phyloP scores from a whole-genome alignment of 2,113 vertebrate genomes.

The Heloderma charlesbogerti region DNA sequence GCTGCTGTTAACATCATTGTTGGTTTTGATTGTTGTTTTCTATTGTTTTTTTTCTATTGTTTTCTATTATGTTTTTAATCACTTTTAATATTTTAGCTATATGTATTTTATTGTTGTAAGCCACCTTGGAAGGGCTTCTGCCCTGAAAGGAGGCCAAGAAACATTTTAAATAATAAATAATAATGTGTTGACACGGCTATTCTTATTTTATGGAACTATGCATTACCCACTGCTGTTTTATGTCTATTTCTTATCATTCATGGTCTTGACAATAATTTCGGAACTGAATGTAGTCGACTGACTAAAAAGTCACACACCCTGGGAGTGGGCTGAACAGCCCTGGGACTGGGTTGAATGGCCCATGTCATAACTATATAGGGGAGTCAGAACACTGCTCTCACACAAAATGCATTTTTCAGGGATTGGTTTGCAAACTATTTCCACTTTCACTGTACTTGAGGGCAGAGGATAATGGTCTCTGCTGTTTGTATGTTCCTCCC shows the following conservation, averaged over 20 bases:
- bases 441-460: background rate
- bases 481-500: background rate
- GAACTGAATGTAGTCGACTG: background rate
- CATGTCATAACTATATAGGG: background rate
- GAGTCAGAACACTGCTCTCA: background rate
- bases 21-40: too few species aligned
- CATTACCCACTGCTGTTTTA: background rate
- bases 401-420: background rate
- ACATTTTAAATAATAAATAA: too few species aligned
- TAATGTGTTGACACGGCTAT: too few species aligned
- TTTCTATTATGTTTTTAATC: too few species aligned
- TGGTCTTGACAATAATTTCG: background rate
- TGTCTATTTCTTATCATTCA: background rate
- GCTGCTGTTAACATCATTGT: too few species aligned
- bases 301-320: background rate
- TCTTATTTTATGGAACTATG: background rate
- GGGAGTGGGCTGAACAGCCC: too few species aligned
- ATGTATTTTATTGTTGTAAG: too few species aligned
- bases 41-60: too few species aligned
- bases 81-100: too few species aligned
- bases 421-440: slow-evolving; percentile 20
- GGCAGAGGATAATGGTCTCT: background rate
- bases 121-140: too few species aligned
- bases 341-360: background rate
- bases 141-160: too few species aligned